Conservation (phyloP, 2,888 invertebrate genomes). For the Globia sparganii region DNA sequence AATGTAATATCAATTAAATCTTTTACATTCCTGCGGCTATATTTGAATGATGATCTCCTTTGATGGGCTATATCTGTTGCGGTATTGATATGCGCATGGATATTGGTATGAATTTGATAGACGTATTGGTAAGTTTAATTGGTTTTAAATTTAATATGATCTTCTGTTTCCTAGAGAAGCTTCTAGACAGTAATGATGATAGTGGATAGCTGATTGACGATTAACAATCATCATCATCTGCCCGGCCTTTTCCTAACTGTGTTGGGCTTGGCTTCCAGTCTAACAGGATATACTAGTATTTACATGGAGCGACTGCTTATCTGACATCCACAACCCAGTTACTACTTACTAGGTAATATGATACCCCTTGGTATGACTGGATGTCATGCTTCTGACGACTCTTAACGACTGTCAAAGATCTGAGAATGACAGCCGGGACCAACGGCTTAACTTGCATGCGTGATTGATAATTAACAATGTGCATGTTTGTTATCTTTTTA, state of each 20-base stretch:
- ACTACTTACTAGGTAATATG: neutral
- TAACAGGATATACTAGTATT: neutral
- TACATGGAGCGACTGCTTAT: neutral
- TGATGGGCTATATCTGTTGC: constrained; percentile 41
- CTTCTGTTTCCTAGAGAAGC: neutral
- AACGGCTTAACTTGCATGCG: too few species aligned
- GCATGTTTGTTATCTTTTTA: neutral
- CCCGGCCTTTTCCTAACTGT: neutral
- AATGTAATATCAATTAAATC: constrained; percentile 47
- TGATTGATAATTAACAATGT: neutral
- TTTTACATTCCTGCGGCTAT: constrained; percentile 54
- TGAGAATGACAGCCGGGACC: too few species aligned
- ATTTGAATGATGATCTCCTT: constrained; percentile 43
- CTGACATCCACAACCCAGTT: neutral
- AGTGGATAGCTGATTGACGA: neutral
- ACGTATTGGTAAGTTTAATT: constrained; percentile 9
- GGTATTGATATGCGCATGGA: constrained; percentile 2
- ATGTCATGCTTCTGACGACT: neutral
- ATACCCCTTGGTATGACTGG: neutral
- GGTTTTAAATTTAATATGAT: neutral
- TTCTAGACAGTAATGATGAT: neutral
- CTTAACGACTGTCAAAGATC: too few species aligned
- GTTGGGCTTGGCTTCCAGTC: neutral
- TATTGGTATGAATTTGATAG: constrained; percentile 18
- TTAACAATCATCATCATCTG: neutral